Percentiles rank a stretch among this genome's conserved stretches.
Conservation (phyloP, 2,797 vertebrate species). For the Esox masquinongy region DNA sequence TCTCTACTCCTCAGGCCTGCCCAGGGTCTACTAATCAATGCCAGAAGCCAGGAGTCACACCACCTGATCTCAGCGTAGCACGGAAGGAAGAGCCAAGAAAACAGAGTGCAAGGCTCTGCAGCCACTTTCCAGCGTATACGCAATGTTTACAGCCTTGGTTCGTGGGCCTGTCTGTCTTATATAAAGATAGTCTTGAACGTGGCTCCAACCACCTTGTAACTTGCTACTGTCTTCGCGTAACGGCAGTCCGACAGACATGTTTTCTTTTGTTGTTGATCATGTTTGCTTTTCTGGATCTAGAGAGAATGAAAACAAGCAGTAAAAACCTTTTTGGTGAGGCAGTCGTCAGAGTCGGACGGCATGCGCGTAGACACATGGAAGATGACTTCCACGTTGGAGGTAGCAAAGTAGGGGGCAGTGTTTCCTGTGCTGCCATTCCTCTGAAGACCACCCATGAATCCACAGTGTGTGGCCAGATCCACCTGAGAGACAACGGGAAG, state of each 20-base stretch:
- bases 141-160: neutral
- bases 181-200: neutral
- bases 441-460: slow-evolving; percentile 98
- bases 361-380: slow-evolving; percentile 98
- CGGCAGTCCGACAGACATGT: neutral
- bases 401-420: slow-evolving; percentile 95
- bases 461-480: slow-evolving; percentile 92
- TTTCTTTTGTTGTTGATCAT: too few relatives aligned
- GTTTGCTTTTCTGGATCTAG: neutral
- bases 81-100: slow-evolving; percentile 44
- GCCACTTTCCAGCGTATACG: neutral
- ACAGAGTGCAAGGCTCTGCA: neutral
- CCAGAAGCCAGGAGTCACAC: slow-evolving; percentile 67
- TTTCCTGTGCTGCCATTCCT: slow-evolving; percentile 96
- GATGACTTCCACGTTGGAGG: slow-evolving; percentile 96
- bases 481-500: slow-evolving; percentile 73
- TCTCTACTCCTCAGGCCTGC: slow-evolving; percentile 50
- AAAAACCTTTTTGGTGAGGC: slow-evolving; percentile 93
- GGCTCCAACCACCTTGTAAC: neutral
- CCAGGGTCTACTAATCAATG: slow-evolving; percentile 58
- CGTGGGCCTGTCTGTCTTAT: neutral
- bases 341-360: slow-evolving; percentile 92
- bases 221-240: neutral
- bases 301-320: neutral
- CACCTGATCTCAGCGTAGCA: slow-evolving; percentile 69